phyloP scores from a whole-genome alignment of 2,113 vertebrate genomes.

The Vulpes ferrilata region DNA sequence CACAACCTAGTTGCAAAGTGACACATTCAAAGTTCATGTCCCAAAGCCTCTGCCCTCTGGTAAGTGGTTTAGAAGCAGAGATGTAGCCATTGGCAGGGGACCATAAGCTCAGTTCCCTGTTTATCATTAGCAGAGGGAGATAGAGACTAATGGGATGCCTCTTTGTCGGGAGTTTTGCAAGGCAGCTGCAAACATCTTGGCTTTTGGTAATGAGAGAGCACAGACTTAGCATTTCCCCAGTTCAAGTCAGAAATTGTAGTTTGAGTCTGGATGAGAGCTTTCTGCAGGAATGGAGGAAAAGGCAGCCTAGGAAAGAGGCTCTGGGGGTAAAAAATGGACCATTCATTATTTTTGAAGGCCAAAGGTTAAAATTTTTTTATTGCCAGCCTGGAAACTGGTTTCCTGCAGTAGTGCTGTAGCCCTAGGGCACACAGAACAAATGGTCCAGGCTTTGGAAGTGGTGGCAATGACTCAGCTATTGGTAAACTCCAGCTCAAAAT shows the following conservation, averaged over 20 bases:
- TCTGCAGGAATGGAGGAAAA: not conserved
- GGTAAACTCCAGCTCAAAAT: not conserved
- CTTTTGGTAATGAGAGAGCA: not conserved
- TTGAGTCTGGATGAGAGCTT: not conserved
- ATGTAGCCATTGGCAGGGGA: not conserved
- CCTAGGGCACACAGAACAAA: not conserved
- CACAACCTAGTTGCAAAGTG: conserved; percentile 4
- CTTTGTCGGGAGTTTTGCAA: not conserved
- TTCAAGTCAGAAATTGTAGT: not conserved
- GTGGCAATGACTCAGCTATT: not conserved
- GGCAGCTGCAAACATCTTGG: not conserved
- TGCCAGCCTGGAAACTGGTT: conserved; percentile 26
- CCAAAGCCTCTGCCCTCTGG: not conserved
- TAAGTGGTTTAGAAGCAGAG: not conserved
- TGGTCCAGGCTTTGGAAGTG: not conserved
- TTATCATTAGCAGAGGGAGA: not conserved
- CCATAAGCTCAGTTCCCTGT: not conserved
- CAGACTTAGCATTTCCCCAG: not conserved
- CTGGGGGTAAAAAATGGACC: not conserved
- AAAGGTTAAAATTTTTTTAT: conserved; percentile 47
- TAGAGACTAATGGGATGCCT: not conserved
- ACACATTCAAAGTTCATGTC: not conserved
- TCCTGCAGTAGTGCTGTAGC: not conserved
- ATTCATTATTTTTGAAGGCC: conserved; percentile 38
- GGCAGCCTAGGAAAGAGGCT: not conserved